These are phyloP conservation scores for Verasper variegatus DNA, from an alignment of 2,113 vertebrate species.

Conservation along the genomic window DNA sequence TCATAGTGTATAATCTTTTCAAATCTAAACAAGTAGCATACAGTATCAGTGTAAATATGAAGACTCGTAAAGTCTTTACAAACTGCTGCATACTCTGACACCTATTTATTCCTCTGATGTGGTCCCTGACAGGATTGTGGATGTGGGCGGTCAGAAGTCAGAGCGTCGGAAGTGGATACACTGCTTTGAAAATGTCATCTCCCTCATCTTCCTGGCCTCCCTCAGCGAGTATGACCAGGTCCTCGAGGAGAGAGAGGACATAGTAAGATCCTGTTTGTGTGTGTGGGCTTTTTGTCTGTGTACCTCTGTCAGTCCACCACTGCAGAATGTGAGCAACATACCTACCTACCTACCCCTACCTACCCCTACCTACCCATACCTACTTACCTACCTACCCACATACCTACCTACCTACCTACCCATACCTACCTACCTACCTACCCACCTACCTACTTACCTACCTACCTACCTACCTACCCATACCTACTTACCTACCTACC, in stretches of 20 bases:
- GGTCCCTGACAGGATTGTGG: conserved; percentile 85
- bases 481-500: not conserved
- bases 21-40: no score
- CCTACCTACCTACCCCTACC: not conserved
- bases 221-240: conserved; percentile 93
- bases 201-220: conserved; percentile 91
- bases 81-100: not conserved
- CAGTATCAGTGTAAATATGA: no score
- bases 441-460: not conserved
- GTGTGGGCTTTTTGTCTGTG: not conserved
- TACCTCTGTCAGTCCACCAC: not conserved
- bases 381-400: not conserved
- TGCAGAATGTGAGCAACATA: not conserved
- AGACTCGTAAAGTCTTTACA: not conserved
- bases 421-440: not conserved
- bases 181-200: conserved; percentile 91
- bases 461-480: not conserved
- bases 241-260: conserved; percentile 87
- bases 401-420: not conserved
- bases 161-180: conserved; percentile 94
- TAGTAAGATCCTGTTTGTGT: conserved; percentile 76
- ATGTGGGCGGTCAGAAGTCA: conserved; percentile 91
- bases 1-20: not conserved
- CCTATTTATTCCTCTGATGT: not conserved
- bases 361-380: not conserved